These are phyloP conservation scores for Cygnus buccinator DNA, from an alignment of 2,113 vertebrate species.

Conservation along the genomic window DNA sequence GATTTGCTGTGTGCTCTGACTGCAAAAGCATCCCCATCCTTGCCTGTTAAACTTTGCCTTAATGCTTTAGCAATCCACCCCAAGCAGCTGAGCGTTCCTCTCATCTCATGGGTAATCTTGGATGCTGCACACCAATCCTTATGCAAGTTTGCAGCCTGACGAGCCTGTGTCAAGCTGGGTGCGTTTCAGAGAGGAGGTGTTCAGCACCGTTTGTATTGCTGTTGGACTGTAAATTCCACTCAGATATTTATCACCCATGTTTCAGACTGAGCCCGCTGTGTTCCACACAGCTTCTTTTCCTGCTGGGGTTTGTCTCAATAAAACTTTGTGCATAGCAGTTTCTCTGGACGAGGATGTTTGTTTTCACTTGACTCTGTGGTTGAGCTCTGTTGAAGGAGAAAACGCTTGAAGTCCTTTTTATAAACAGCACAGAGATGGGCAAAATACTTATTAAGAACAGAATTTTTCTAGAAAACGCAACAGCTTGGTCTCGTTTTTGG, in stretches of 20 bases:
- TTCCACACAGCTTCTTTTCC: conserved; percentile 38
- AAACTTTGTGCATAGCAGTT: conserved; percentile 8
- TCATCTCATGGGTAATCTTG: conserved; percentile 11
- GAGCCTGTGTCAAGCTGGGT: not conserved
- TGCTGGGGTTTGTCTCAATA: conserved; percentile 31
- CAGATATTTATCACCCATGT: not conserved
- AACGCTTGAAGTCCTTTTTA: not conserved
- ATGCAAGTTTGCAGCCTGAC: not conserved
- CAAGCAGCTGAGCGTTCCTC: not conserved
- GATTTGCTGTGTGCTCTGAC: not conserved
- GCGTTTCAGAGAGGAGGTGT: not conserved
- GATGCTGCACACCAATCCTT: conserved; percentile 9
- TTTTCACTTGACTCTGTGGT: not conserved
- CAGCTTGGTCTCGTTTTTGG: not conserved
- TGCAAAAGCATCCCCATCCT: not conserved
- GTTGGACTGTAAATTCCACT: conserved; percentile 40
- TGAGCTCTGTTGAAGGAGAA: conserved; percentile 46
- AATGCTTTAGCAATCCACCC: not conserved
- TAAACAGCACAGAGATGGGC: not conserved
- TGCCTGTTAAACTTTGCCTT: not conserved
- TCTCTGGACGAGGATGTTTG: conserved; percentile 35
- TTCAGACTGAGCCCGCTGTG: not conserved
- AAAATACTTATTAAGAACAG: not conserved
- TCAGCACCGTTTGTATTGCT: conserved; percentile 43
- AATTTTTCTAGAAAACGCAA: not conserved